Evolutionary conservation across 2,113 vertebrate species (phyloP), one percentile per base, ranked within the genome.

Genomic region (Gasterosteus nipponicus): DNA sequence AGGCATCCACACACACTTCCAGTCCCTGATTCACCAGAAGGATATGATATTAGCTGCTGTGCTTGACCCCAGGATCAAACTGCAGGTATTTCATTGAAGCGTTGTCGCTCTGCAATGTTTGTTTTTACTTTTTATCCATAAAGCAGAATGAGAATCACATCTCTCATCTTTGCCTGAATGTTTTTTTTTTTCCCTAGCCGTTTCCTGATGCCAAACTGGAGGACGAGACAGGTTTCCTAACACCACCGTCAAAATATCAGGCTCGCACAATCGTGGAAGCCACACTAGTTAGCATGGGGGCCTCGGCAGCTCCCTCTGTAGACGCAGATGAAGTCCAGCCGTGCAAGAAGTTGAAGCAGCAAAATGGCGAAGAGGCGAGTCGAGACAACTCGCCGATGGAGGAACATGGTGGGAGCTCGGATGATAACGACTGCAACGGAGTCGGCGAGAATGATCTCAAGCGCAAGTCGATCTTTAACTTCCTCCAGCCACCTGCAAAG

Each of bases 21-120:
- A 94, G 80, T 71, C 85, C 38, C 18, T 94, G 57, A 77, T 94
- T 33, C 81, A 87, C 38, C 90, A 93, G 69, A 82, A 79, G 49
- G 92, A 94, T 80, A 64, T 94, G n/a, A 83, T 95, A 9, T 53
- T 92, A 7, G 92, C 93, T 57, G 81, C 93, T 0, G 85, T 94
- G 22, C 85, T 95, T 0, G 93, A 94, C 63, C 94, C 93, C 7
- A 87, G 91, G 54, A 88, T 93, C 71, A 95, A 94, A 85, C 83
- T 95, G 15, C 76, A 91, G 90, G 91, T 93, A 84, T 35, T 58
- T 3, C 61, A 53, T 63, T 57, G 11, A 10, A 0, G 51, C 12
- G 14, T 46, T 19, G 2, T 6, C 10, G 16, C 59, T 69, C 8
- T 61, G 19, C 41, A 7, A 5, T 33, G n/a, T 5, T 26, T 26